Evolutionary conservation across 1,140 invertebrate genomes (phyloP), one percentile per base, ranked within the genome.

Genomic region (Lucilia sericata): DNA sequence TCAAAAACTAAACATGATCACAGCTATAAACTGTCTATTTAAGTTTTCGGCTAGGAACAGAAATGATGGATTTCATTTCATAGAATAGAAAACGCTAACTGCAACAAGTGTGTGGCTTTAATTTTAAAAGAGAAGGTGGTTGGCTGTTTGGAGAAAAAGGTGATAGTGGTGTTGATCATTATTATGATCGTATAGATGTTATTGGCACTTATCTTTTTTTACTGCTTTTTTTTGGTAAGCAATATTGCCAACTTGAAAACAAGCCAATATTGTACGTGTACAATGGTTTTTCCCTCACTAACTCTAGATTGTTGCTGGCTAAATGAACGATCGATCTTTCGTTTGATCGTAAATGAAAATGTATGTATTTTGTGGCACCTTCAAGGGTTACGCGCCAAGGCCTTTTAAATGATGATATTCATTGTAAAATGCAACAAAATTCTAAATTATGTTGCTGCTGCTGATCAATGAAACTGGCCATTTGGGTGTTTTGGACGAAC

Each of bases 191-290:
- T 70, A 21, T 49, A 51, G 76, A 8, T 17, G 5, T 36, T 21
- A 51, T 34, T 21, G 76, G 0, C 42, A 51, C 19, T 49, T 51
- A 51, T 80, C 19, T 25, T 14, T 80, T 60, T 60, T 60, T 60
- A 3, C 25, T 60, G 13, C n/a, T 60, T 60, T 60, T 60, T 60
- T 14, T 8, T 30, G 34, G 75, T 78, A 30, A 30, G 75, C 75
- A 19, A 49, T 80, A 80, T 80, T 80, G 76, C n/a, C 76, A 80
- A 80, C 76, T 19, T 49, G 42, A 49, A 49, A 80, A 80, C 76
- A 80, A 80, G 76, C 76, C 74, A 80, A 80, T 80, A 80, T 80
- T 80, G 42, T 80, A 80, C 76, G 76, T 80, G 76, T 25, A 70
- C 65, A 70, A 70, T 70, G 14, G n/a, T n/a, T 70, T 70, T 70